Conservation (phyloP, 2,888 invertebrate species). For the Tachina fera region DNA sequence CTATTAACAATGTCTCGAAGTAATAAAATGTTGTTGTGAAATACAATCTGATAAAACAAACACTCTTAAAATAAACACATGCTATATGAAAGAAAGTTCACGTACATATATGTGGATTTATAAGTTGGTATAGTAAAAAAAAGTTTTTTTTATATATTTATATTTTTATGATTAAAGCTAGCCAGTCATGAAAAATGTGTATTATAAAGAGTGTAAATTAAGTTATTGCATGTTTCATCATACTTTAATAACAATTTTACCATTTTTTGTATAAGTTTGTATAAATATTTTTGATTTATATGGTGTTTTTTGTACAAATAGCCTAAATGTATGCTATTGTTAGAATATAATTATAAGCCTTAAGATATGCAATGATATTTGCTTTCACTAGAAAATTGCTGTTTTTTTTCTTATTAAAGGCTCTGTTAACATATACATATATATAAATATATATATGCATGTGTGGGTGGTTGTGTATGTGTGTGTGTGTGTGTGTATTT, state of each 20-base stretch:
- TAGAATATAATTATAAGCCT: slow-evolving; percentile 45
- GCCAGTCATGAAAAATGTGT: slow-evolving; percentile 64
- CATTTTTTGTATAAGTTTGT: not conserved
- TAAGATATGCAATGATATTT: slow-evolving; percentile 50
- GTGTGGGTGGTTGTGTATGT: not conserved
- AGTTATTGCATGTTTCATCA: slow-evolving; percentile 63
- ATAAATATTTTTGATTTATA: not conserved
- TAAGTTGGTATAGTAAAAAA: not conserved
- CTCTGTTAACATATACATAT: too few relatives aligned
- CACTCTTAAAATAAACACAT: not conserved
- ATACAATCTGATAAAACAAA: not conserved
- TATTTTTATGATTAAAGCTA: slow-evolving; percentile 57
- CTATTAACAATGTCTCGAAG: not conserved
- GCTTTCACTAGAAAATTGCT: not conserved
- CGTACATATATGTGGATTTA: not conserved
- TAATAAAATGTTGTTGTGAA: slow-evolving; percentile 25
- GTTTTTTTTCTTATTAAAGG: too few relatives aligned
- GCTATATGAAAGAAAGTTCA: not conserved
- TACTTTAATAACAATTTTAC: slow-evolving; percentile 48
- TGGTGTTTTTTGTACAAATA: not conserved
- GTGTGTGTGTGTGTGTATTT: not conserved
- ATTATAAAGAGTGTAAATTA: slow-evolving; percentile 65
- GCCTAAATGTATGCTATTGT: slow-evolving; percentile 38
- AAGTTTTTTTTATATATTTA: slow-evolving; percentile 3
- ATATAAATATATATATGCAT: not conserved